Evolutionary conservation across 2,797 vertebrate genomes (phyloP), one percentile per base, ranked within the genome.

Genomic region (Anomalospiza imberbis): DNA sequence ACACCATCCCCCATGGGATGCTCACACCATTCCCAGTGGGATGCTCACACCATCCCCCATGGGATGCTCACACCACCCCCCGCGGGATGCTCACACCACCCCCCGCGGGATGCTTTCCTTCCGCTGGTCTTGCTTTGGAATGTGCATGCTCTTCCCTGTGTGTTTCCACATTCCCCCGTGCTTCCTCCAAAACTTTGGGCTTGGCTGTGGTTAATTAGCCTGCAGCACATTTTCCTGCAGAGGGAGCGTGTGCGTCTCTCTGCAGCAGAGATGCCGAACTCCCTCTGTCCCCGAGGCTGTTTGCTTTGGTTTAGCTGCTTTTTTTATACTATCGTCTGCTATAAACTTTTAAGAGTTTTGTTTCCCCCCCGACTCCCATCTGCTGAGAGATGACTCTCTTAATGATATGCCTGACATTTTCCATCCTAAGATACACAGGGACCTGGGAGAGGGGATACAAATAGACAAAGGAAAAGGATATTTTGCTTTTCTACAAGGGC

Each of bases 361-460:
- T 40, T 51, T 4, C 1, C 6, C 9, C 22, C 9, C 2, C 2
- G 1, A 25, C 25, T 57, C 53, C 25, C 74, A 10, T 38, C 61
- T 71, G 40, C 47, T 81, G n/a, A 42, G 34, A 60, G 16, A 21
- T 22, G 21, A 31, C 42, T 28, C 14, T 17, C 53, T 63, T 18
- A 48, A 3, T 9, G n/a, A 34, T 22, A 1, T 10, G 12, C 16
- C 34, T 78, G 61, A 45, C 13, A 12, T 36, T 72, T 68, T 68
- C 45, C 50, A 31, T 19, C 21, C 45, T 74, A 8, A 42, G 10
- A 32, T 3, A 53, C 28, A 6, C 4, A 10, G 1, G 32, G 7
- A 48, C 48, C n/a, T 32, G 38, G 19, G 45, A 31, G 5, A 3
- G 4, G 13, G 38, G 3, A 31, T 58, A 17, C 42, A 92, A 66